A percentile compares a stretch with the other conserved stretches of the same genome.
These are phyloP conservation scores for Cantharis lateralis DNA, from an alignment of 2,888 invertebrate genomes.

Conservation along the genomic window DNA sequence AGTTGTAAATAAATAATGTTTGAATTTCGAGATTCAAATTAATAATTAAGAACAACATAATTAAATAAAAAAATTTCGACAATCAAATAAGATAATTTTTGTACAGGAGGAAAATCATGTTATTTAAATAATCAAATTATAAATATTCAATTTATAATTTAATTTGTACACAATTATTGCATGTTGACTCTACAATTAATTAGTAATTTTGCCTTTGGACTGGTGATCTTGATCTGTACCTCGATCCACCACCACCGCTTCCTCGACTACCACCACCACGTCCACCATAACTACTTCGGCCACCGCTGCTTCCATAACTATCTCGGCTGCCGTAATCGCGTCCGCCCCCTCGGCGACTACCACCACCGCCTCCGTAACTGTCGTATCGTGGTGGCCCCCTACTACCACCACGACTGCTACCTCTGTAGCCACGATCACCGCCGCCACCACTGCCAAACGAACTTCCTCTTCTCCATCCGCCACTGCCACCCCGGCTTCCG, in stretches of 20 bases:
- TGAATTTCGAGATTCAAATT: background rate
- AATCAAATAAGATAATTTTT: background rate
- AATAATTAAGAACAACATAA: background rate
- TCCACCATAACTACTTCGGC: constrained; percentile 37
- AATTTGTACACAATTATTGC: background rate
- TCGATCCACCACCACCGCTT: constrained; percentile 40
- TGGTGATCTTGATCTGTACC: constrained; percentile 36
- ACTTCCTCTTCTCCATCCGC: constrained; percentile 32
- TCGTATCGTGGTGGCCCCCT: constrained; percentile 31
- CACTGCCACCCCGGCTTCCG: constrained; percentile 45
- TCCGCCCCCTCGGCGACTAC: constrained; percentile 37
- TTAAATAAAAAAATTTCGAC: background rate
- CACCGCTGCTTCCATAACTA: constrained; percentile 38
- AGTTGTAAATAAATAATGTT: background rate
- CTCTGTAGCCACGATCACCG: constrained; percentile 39
- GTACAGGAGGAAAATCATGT: background rate
- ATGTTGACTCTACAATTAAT: background rate
- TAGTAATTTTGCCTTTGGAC: constrained; percentile 28
- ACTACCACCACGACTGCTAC: constrained; percentile 54
- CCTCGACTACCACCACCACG: constrained; percentile 41
- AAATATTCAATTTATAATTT: background rate
- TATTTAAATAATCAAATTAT: background rate
- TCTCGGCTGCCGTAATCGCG: constrained; percentile 35
- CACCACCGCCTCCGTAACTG: constrained; percentile 40
- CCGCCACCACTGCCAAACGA: constrained; percentile 30